These are phyloP conservation scores for Octonoba sinensis DNA, from an alignment of 2,888 invertebrate genomes.

Conservation along the genomic window DNA sequence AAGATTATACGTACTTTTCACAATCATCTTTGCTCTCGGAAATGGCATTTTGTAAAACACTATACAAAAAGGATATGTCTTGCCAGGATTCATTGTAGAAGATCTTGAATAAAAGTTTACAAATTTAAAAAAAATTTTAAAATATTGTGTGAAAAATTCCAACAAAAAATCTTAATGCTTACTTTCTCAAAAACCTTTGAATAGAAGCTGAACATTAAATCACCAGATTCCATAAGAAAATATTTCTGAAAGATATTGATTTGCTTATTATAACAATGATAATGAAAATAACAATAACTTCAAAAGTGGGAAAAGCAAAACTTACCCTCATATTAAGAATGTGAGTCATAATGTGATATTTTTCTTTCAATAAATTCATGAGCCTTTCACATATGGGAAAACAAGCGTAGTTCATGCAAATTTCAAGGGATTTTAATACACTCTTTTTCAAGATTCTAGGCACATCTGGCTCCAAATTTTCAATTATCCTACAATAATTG, in stretches of 20 bases:
- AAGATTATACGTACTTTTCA: conserved; percentile 24
- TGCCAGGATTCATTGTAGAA: conserved; percentile 68
- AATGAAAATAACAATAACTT: not conserved
- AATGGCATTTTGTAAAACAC: conserved; percentile 70
- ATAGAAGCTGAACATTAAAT: conserved; percentile 71
- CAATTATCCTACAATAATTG: conserved; percentile 13
- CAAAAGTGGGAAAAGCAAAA: not conserved
- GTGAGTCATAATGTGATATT: conserved; percentile 35
- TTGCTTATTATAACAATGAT: not conserved
- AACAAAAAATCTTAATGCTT: conserved; percentile 27
- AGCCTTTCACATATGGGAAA: conserved; percentile 33
- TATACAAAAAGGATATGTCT: conserved; percentile 69
- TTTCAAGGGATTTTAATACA: conserved; percentile 26
- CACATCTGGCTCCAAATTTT: conserved; percentile 17
- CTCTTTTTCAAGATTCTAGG: conserved; percentile 22
- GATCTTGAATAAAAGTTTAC: conserved; percentile 19
- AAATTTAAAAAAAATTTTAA: conserved; percentile 5
- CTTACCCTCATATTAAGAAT: conserved; percentile 46
- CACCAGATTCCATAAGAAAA: conserved; percentile 71
- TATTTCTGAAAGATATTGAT: conserved; percentile 61
- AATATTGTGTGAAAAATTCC: not conserved
- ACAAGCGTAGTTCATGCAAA: conserved; percentile 39
- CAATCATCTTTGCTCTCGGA: conserved; percentile 66
- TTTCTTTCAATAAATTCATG: conserved; percentile 34
- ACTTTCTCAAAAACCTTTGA: conserved; percentile 71